A percentile compares a stretch with the other conserved stretches of the same genome.
These are phyloP conservation scores for Echinometra lucunter DNA, from an alignment of 53 echinoderm and acorn worm genomes.

Conservation along the genomic window DNA sequence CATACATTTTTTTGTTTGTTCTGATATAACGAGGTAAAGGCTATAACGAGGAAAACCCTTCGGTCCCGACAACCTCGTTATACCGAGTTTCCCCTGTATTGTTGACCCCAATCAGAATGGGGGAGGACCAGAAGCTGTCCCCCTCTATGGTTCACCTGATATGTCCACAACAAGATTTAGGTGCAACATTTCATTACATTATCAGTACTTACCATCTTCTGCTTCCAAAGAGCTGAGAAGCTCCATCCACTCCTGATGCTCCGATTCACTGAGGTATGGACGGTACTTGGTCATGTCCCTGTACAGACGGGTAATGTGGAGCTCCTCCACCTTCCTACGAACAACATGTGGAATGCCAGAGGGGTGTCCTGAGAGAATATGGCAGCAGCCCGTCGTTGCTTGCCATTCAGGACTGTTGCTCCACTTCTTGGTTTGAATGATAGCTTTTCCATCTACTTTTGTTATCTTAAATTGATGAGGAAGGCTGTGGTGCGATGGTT, in stretches of 20 bases:
- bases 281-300: background rate
- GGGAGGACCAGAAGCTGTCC: too few relatives aligned
- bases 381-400: background rate
- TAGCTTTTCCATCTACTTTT: background rate
- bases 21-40: too few relatives aligned
- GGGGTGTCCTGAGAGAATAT: background rate
- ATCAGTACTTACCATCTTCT: background rate
- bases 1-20: too few relatives aligned
- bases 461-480: background rate
- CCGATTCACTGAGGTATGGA: background rate
- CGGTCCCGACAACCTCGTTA: too few relatives aligned
- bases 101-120: too few relatives aligned
- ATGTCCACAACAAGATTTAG: too few relatives aligned
- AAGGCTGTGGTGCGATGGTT: background rate
- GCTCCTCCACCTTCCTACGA: background rate
- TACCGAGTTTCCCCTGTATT: too few relatives aligned
- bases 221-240: conserved; percentile 1
- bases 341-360: background rate
- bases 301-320: background rate
- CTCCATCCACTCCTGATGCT: conserved; percentile 31
- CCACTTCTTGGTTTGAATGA: conserved; percentile 19
- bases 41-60: too few relatives aligned
- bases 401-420: conserved; percentile 8
- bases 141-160: too few relatives aligned
- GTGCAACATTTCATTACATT: background rate